These are phyloP conservation scores for Lithobates sylvaticus DNA, from an alignment of 2,797 vertebrate genomes.

Conservation along the genomic window DNA sequence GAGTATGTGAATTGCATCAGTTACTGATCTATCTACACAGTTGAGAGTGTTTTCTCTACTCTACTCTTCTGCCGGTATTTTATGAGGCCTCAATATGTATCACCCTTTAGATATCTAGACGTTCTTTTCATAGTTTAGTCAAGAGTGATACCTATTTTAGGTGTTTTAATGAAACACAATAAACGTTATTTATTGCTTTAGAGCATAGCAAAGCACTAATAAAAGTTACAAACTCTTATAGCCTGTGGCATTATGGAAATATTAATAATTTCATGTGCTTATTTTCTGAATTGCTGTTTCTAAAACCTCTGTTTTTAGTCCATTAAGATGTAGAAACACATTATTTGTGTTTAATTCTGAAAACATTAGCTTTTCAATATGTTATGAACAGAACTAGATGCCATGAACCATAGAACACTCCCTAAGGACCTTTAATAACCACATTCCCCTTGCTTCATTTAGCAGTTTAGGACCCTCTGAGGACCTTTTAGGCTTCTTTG, in stretches of 20 bases:
- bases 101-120: no score
- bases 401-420: slow-evolving; percentile 20
- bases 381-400: slow-evolving; percentile 36
- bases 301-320: slow-evolving; percentile 4
- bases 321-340: slow-evolving; percentile 3
- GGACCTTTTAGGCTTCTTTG: slow-evolving; percentile 50
- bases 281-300: not conserved
- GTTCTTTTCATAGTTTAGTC: no score
- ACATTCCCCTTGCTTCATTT: slow-evolving; percentile 47
- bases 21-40: no score
- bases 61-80: no score
- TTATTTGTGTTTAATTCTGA: slow-evolving; percentile 20
- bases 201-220: not conserved
- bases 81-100: no score
- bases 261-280: not conserved
- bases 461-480: slow-evolving; percentile 48
- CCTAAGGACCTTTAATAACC: slow-evolving; percentile 42
- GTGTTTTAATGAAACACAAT: not conserved
- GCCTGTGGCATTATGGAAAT: not conserved
- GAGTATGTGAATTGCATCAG: no score
- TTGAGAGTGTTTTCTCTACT: no score
- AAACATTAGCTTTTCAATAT: slow-evolving; percentile 30
- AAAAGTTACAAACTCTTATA: not conserved
- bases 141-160: not conserved
- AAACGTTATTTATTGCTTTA: not conserved